Base-by-base conservation (phyloP, 2,797 vertebrate genomes). In the Delichon dasypus region DNA sequence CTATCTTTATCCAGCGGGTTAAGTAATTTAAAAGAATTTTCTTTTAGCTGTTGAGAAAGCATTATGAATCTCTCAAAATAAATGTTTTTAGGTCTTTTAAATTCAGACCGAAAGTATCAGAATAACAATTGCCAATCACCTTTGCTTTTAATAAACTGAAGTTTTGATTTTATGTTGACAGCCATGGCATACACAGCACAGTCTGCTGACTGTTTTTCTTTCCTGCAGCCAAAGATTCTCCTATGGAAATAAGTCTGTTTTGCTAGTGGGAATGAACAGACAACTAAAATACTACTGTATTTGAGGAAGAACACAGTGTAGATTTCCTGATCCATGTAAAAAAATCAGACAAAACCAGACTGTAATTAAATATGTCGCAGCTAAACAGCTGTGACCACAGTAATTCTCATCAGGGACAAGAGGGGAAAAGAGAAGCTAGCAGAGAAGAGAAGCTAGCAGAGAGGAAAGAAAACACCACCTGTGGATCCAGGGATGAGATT, bases 241-340 rank as follows among this genome's bases (percentile, higher is more conserved):
- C 50, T 61, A 51, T 53, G 55, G 44, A 91, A 93, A 47, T 64
- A 89, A 62, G 51, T 38, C 36, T 62, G 34, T 84, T 78, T 29
- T 54, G 48, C 36, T 87, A 57, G 20, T 26, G 53, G 27, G n/a
- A 94, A 91, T 42, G 13, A 90, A 40, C 65, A 85, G 60, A 86
- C 27, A 17, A 85, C 57, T 90, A 79, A 94, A 91, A 87, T 65
- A 82, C 36, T 54, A 47, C 26, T 73, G 75, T n/a, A 87, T 83
- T 30, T 90, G 61, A 92, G 50, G 44, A 90, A 92, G 84, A 95
- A 90, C 81, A 90, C 8, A 58, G 50, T 18, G 75, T 77, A 72
- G 61, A 8, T 68, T 88, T 94, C 65, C 75, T 68, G 38, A 90
- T 92, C n/a, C 65, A 93, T 88, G 26, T 44, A 5, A n/a, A 11